Evolutionary conservation across 2,113 vertebrate species (phyloP), one percentile per base, ranked within the genome.

Genomic region (Centropus bengalensis): DNA sequence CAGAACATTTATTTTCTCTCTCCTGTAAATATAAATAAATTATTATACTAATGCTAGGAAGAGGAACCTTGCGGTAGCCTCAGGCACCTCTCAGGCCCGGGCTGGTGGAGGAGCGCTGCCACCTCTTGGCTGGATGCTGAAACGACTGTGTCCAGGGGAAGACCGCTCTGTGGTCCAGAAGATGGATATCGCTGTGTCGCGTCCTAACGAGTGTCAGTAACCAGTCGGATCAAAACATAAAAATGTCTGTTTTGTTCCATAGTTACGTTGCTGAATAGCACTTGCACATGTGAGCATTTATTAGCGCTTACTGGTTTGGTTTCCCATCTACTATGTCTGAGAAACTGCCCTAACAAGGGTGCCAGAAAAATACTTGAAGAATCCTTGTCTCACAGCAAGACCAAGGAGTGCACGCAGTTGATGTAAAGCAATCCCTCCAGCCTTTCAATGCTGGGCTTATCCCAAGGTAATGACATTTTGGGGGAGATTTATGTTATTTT

Each of bases 51-150:
- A 6, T 24, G 63, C 64, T 76, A 11, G 5, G 18, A 56, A 83
- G 93, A 63, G 9, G 73, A 74, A 45, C 70, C 56, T 49, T 47
- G 8, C 5, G 0, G 62, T 18, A 40, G 40, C 26, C 14, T 10
- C 47, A 42, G 55, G 28, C 10, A 3, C 12, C 30, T 10, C n/a
- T 7, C 4, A 45, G 47, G 20, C 44, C 32, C 16, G 28, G 20
- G 96, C 79, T 2, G 47, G 85, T 97, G 97, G 97, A 89, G 92
- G 63, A 95, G 93, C 63, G 97, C 94, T 92, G 98, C 98, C 98
- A 98, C 97, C 98, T 97, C 96, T 98, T 96, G 98, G 97, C 52
- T 84, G 7, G 6, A 59, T 7, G 58, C 17, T 49, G 74, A 81
- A 91, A 74, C 60, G 33, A 74, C 86, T 36, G 26, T 20, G 84